Evolutionary conservation across 2,113 vertebrate species (phyloP).

Genomic region (Jaculus jaculus): DNA sequence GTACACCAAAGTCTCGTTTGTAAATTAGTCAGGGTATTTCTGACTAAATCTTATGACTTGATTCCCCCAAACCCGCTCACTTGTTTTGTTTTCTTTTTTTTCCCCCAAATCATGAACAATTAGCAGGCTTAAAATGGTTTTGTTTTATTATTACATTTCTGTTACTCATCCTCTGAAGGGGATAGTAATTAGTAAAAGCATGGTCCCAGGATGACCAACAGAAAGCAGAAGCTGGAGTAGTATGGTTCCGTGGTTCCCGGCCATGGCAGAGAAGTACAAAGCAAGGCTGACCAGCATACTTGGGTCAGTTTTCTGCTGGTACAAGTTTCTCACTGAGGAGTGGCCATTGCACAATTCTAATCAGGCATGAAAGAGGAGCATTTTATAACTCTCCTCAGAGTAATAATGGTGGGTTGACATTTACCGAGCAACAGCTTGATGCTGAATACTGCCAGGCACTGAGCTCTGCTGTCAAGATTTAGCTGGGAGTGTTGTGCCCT

Average conservation of each 20-base stretch:
- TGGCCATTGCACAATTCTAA: slow-evolving; percentile 32
- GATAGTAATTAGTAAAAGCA: slow-evolving; percentile 14
- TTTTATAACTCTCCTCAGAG: slow-evolving; percentile 51
- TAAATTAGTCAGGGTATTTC: not conserved
- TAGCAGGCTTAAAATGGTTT: not conserved
- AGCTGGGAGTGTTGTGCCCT: slow-evolving; percentile 7
- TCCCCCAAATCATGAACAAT: not conserved
- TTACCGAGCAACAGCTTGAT: slow-evolving; percentile 57
- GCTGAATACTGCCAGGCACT: not conserved
- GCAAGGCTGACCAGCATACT: not conserved
- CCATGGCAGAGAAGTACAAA: not conserved
- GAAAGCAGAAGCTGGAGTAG: not conserved
- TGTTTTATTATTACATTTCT: slow-evolving; percentile 2
- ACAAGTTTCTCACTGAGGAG: slow-evolving; percentile 5
- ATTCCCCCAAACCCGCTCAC: not conserved
- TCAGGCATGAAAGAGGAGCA: slow-evolving; percentile 2
- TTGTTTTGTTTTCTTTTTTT: not conserved
- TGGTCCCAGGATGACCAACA: not conserved
- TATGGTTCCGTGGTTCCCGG: not conserved
- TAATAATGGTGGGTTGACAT: slow-evolving; percentile 16
- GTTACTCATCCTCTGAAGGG: slow-evolving; percentile 8
- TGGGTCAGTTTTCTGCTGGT: not conserved
- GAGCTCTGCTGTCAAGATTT: slow-evolving; percentile 10
- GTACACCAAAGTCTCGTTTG: slow-evolving; percentile 23
- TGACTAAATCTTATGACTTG: not conserved